A percentile compares a stretch with the other conserved stretches of the same genome.
Evolutionary conservation across 2,797 vertebrate species (phyloP).

Genomic region (Otus scops): DNA sequence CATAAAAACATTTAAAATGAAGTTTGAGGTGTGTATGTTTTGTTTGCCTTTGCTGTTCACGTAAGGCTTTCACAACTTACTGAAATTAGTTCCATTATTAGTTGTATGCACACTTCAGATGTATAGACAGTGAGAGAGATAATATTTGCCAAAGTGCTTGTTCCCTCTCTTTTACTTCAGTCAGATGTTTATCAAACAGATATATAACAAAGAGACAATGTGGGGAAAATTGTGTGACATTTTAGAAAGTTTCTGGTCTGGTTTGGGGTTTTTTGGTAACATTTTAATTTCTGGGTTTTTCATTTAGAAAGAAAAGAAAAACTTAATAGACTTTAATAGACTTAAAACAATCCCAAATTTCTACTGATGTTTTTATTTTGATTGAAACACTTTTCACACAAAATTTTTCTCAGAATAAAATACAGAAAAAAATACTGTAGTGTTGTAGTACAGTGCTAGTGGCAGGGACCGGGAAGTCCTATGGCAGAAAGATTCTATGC

Average conservation of each 20-base stretch:
- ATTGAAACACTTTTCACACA: background rate
- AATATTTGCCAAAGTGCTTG: background rate
- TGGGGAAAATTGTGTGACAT: background rate
- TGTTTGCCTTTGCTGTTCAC: background rate
- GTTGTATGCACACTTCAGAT: background rate
- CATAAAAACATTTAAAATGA: background rate
- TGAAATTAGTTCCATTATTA: background rate
- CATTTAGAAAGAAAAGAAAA: background rate
- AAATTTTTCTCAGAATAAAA: background rate
- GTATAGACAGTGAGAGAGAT: background rate
- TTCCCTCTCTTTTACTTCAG: background rate
- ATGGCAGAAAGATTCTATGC: background rate
- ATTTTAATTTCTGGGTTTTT: background rate
- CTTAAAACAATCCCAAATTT: background rate
- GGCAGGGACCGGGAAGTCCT: background rate
- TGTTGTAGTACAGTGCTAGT: background rate
- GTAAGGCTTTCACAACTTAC: background rate
- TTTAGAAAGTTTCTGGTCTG: background rate
- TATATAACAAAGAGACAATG: background rate
- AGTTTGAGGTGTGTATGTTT: background rate
- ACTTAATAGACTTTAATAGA: background rate
- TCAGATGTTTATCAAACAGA: background rate
- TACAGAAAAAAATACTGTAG: too few relatives aligned
- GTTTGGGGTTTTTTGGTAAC: background rate
- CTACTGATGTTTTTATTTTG: background rate